These are phyloP conservation scores for Nomada ruficornis DNA, from an alignment of 2,888 invertebrate genomes.

Conservation along the genomic window DNA sequence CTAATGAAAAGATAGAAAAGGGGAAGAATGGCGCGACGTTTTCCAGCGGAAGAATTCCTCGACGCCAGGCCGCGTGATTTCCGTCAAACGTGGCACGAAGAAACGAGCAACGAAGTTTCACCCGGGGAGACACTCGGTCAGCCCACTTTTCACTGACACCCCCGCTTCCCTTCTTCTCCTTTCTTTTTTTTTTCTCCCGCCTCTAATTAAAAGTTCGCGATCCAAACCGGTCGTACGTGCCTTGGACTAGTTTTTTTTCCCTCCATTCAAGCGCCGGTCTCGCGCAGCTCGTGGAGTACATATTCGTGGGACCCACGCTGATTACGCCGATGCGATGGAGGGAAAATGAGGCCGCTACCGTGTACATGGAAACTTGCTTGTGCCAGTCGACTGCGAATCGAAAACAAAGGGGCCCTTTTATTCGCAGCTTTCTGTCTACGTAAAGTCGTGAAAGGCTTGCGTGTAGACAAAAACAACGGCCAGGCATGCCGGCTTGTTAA, in stretches of 20 bases:
- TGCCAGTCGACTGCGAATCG: constrained; percentile 31
- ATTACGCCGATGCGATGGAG: constrained; percentile 49
- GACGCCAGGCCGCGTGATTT: constrained; percentile 32
- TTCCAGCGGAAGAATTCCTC: background rate
- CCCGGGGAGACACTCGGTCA: constrained; percentile 28
- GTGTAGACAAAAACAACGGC: background rate
- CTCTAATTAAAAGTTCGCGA: constrained; percentile 75
- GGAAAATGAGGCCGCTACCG: constrained; percentile 52
- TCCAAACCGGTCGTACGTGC: constrained; percentile 66
- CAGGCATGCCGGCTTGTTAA: background rate
- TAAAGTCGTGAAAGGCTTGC: constrained; percentile 25
- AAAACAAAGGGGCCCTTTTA: constrained; percentile 49
- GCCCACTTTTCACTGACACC: constrained; percentile 25
- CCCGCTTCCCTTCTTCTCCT: constrained; percentile 20
- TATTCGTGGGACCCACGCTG: constrained; percentile 42
- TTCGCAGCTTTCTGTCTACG: constrained; percentile 11
- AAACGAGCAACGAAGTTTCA: constrained; percentile 44
- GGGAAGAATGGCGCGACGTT: background rate
- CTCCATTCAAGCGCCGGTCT: constrained; percentile 42
- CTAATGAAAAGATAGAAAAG: constrained; percentile 11
- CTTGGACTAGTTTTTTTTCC: constrained; percentile 50
- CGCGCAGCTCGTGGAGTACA: constrained; percentile 19
- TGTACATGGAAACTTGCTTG: constrained; percentile 43
- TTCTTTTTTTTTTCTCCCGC: constrained; percentile 27
- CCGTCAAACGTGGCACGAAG: constrained; percentile 34